These are phyloP conservation scores for Aphodius granarius DNA, from an alignment of 2,888 invertebrate species.

Conservation along the genomic window DNA sequence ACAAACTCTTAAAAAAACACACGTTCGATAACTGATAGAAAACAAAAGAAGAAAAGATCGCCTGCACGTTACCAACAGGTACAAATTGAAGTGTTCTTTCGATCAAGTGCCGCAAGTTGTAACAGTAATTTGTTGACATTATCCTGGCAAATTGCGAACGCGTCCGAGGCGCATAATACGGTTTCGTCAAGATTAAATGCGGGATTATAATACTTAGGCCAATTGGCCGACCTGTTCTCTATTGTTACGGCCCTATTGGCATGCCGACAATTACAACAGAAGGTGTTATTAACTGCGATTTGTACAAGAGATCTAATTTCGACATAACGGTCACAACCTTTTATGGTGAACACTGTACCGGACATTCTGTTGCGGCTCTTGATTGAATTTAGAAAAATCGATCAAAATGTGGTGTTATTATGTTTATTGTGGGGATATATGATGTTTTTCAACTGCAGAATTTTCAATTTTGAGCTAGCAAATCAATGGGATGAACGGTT, in stretches of 20 bases:
- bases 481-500: too few species aligned
- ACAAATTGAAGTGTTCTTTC: neutral
- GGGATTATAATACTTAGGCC: constrained; percentile 4
- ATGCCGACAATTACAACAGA: constrained; percentile 6
- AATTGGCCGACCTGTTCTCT: constrained; percentile 1
- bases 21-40: neutral
- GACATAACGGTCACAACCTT: constrained; percentile 1
- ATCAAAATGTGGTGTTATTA: neutral
- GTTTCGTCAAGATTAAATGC: constrained; percentile 6
- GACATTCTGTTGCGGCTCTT: neutral
- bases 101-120: neutral
- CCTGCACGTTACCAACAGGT: neutral
- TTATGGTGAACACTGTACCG: neutral
- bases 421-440: too few species aligned
- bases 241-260: neutral
- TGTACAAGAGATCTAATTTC: constrained; percentile 9
- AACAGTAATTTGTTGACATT: constrained; percentile 11
- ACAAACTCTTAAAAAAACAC: too few species aligned
- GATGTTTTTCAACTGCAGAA: too few species aligned
- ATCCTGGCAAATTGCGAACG: constrained; percentile 9
- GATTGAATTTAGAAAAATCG: neutral
- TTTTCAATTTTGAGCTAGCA: too few species aligned
- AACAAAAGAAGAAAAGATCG: constrained; percentile 3
- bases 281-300: constrained; percentile 11
- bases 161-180: neutral